These are phyloP conservation scores for Pangasius djambal DNA, from an alignment of 2,797 vertebrate species.

Conservation along the genomic window DNA sequence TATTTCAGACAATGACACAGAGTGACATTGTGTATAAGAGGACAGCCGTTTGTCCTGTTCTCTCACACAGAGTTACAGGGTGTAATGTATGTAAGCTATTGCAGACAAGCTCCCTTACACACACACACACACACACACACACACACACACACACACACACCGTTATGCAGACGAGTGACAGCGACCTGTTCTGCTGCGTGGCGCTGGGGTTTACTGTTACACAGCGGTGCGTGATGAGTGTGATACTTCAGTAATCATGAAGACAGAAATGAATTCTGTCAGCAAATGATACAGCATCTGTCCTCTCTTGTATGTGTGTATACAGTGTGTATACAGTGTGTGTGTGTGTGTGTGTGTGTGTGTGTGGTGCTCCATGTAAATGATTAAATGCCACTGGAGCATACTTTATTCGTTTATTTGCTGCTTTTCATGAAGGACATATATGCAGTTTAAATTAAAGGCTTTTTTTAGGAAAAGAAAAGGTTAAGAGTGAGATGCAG, in stretches of 20 bases:
- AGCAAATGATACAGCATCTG: slow-evolving; percentile 65
- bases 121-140: slow-evolving; percentile 51
- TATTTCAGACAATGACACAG: neutral
- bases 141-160: slow-evolving; percentile 25
- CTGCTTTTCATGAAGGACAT: slow-evolving; percentile 3
- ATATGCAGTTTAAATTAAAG: neutral
- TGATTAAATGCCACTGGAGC: slow-evolving; percentile 24
- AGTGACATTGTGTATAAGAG: neutral
- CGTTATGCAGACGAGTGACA: slow-evolving; percentile 20
- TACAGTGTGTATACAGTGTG: neutral
- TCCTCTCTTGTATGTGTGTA: slow-evolving; percentile 44
- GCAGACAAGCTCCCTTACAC: slow-evolving; percentile 47
- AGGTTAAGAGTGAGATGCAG: neutral
- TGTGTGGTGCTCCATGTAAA: slow-evolving; percentile 25
- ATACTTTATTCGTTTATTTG: slow-evolving; percentile 33
- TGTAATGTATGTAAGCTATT: slow-evolving; percentile 19
- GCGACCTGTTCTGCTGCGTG: slow-evolving; percentile 46
- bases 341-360: slow-evolving; percentile 29
- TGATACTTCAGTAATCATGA: slow-evolving; percentile 66
- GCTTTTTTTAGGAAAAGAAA: neutral
- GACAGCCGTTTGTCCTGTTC: neutral
- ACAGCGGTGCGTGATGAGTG: slow-evolving; percentile 62
- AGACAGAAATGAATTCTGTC: slow-evolving; percentile 64
- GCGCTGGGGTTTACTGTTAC: slow-evolving; percentile 57
- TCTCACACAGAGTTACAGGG: slow-evolving; percentile 22